Conservation (phyloP, 1,140 invertebrate genomes). For the Heliconius congener region DNA sequence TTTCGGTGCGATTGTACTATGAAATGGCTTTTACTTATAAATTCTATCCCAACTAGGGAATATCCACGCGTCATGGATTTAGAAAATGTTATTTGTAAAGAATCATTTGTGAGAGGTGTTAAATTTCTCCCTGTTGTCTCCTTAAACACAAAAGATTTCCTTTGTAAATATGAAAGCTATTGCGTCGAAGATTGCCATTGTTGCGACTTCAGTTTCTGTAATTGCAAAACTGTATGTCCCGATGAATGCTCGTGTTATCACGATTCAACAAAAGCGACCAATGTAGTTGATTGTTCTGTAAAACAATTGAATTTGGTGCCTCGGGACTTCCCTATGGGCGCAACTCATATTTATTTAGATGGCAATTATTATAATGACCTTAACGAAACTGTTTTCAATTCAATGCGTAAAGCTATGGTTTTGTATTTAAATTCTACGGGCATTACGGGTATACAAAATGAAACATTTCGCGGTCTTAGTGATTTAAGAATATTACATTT, state of each 20-base stretch:
- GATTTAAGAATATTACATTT: conserved; percentile 90
- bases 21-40: conserved; percentile 93
- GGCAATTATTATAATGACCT: conserved; percentile 88
- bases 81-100: conserved; percentile 89
- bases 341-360: conserved; percentile 94
- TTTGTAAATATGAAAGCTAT: conserved; percentile 91
- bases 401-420: conserved; percentile 90
- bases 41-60: conserved; percentile 85
- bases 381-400: conserved; percentile 91
- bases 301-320: conserved; percentile 87
- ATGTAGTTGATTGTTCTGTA: conserved; percentile 90
- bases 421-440: conserved; percentile 92
- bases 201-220: conserved; percentile 93
- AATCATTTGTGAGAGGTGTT: conserved; percentile 88
- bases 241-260: conserved; percentile 93
- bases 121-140: conserved; percentile 87
- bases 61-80: conserved; percentile 92
- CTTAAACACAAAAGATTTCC: conserved; percentile 88
- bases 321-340: conserved; percentile 91
- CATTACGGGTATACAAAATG: conserved; percentile 90
- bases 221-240: conserved; percentile 93
- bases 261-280: conserved; percentile 92
- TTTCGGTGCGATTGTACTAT: conserved; percentile 93
- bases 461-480: conserved; percentile 92
- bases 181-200: conserved; percentile 92